Conservation (phyloP, 2,888 invertebrate species). For the Sthenelais limicola region DNA sequence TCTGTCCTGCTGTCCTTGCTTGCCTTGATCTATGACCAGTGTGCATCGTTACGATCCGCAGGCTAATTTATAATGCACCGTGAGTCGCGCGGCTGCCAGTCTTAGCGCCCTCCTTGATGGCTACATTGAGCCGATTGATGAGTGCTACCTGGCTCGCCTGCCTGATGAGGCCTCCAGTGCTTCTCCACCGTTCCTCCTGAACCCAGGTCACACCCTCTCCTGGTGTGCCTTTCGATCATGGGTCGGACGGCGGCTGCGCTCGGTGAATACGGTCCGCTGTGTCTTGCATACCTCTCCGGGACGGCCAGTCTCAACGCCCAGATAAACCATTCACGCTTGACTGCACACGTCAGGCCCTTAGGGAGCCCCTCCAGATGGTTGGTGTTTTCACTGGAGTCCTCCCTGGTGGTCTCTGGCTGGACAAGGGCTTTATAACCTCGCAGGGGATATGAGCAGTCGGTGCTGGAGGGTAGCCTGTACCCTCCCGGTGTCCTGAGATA, state of each 20-base stretch:
- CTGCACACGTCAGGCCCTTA: slow-evolving; percentile 25
- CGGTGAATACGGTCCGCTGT: slow-evolving; percentile 32
- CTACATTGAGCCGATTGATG: slow-evolving; percentile 39
- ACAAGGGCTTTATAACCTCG: no score
- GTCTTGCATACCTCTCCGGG: slow-evolving; percentile 12
- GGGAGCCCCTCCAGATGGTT: slow-evolving; percentile 27
- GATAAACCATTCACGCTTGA: slow-evolving; percentile 35
- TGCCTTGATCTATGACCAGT: slow-evolving; percentile 14
- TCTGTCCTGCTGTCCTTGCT: no score
- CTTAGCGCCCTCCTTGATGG: slow-evolving; percentile 38
- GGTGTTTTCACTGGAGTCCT: background rate
- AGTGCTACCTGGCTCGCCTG: slow-evolving; percentile 12
- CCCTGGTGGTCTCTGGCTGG: no score
- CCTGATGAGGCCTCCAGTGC: slow-evolving; percentile 19
- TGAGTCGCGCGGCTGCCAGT: slow-evolving; percentile 7
- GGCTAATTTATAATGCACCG: slow-evolving; percentile 21
- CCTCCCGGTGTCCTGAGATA: no score
- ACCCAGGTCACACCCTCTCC: slow-evolving; percentile 30
- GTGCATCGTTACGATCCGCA: slow-evolving; percentile 26
- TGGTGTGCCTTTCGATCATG: slow-evolving; percentile 38
- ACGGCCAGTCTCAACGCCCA: background rate
- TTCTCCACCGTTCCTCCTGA: no score
- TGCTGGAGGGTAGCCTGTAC: no score
- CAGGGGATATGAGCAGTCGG: no score
- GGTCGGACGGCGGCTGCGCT: slow-evolving; percentile 9